Evolutionary conservation across 2,797 vertebrate genomes (phyloP).

Genomic region (Adelosebastes latens): DNA sequence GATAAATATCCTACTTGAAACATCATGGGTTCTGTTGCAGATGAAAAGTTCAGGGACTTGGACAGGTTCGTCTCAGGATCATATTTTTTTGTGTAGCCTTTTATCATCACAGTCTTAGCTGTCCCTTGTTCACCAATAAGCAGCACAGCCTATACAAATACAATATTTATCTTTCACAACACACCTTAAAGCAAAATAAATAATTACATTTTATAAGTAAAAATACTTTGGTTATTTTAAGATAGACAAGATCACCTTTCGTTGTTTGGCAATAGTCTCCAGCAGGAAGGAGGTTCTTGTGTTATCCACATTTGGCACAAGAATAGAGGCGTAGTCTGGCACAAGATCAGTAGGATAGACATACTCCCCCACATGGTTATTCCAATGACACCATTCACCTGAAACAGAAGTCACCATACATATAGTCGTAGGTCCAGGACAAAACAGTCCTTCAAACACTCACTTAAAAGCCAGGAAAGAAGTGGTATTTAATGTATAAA

Average conservation of each 20-base stretch:
- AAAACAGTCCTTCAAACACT: neutral
- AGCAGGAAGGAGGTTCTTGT: constrained; percentile 89
- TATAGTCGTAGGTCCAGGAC: neutral
- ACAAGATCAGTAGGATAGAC: constrained; percentile 81
- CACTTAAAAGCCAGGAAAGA: neutral
- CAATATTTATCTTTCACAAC: neutral
- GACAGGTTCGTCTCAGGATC: constrained; percentile 86
- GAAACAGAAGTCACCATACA: constrained; percentile 17
- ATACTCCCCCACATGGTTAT: constrained; percentile 81
- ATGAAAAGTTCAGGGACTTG: constrained; percentile 90
- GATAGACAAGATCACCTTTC: constrained; percentile 51
- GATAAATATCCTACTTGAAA: constrained; percentile 84
- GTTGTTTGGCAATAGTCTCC: constrained; percentile 80
- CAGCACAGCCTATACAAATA: constrained; percentile 84
- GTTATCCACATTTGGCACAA: constrained; percentile 92
- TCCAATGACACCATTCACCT: constrained; percentile 91
- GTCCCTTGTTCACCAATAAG: constrained; percentile 93
- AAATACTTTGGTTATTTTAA: neutral
- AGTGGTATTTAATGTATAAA: neutral
- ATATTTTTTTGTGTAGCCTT: constrained; percentile 87
- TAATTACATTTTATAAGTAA: neutral
- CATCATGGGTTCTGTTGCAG: constrained; percentile 89
- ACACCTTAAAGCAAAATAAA: neutral
- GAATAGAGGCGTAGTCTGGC: constrained; percentile 87
- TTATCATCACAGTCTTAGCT: constrained; percentile 91